phyloP scores from a whole-genome alignment of 2,113 vertebrate genomes.

The Dipodomys merriami region DNA sequence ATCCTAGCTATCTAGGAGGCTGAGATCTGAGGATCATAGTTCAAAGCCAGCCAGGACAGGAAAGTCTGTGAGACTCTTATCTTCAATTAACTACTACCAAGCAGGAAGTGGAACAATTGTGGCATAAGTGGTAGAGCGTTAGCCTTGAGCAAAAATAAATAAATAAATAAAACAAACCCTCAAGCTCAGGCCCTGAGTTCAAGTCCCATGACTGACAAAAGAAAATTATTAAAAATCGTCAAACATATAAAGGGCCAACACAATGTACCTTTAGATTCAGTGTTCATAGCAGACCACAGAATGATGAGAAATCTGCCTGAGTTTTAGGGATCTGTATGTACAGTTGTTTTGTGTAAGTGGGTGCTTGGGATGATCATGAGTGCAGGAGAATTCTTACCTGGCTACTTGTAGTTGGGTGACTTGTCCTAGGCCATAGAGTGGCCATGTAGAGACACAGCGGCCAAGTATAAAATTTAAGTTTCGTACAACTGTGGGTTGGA shows the following conservation, averaged over 20 bases:
- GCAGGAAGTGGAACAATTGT: slow-evolving; percentile 30
- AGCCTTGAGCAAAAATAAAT: background rate
- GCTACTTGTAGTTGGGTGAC: background rate
- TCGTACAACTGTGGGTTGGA: too few species aligned
- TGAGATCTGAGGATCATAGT: too few species aligned
- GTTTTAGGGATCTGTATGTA: background rate
- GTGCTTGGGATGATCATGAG: background rate
- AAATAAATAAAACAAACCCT: too few species aligned
- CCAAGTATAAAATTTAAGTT: slow-evolving; percentile 21
- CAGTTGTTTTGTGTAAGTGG: background rate
- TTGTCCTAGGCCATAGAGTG: slow-evolving; percentile 4
- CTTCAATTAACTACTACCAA: background rate
- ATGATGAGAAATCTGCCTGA: background rate
- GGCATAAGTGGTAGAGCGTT: too few species aligned
- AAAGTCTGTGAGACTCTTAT: too few species aligned
- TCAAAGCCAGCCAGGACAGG: too few species aligned
- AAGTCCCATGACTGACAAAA: too few species aligned
- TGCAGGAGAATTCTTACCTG: background rate
- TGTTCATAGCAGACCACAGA: background rate
- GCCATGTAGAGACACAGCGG: slow-evolving; percentile 3
- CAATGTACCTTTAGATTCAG: background rate
- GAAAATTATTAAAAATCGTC: background rate
- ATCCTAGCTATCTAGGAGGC: too few species aligned
- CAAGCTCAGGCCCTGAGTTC: too few species aligned
- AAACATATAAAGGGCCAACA: background rate